Base-by-base conservation (phyloP, 2,113 vertebrate genomes). In the Rhadina sibilatrix region DNA sequence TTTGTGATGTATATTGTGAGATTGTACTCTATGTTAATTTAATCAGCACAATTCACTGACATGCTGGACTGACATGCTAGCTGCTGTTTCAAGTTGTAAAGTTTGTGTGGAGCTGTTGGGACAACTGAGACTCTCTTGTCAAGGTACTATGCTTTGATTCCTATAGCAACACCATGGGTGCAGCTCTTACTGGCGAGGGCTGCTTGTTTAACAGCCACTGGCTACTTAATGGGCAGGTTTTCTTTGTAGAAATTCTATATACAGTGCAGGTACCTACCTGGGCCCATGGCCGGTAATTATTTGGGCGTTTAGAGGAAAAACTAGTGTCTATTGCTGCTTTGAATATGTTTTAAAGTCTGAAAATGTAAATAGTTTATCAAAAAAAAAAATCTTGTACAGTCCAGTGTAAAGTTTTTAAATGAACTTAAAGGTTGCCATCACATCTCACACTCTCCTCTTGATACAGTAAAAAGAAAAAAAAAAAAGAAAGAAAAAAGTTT, bases 321-420 rank as follows among this genome's bases (percentile, higher is more conserved):
- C 98, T 99, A 99, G 99, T 99, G 99, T 99, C 98, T 99, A 99
- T 99, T 99, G 99, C 99, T 99, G 99, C 99, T 99, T 99, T 99
- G 98, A 98, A 99, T 98, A 98, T 98, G 98, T 99, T 99, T 98
- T 99, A 99, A 98, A 99, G 98, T 99, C 98, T 99, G 99, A 99
- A 99, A 99, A 99, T 99, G 99, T 99, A 99, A 99, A 99, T 99
- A 99, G 98, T 99, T 99, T 99, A 99, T 99, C 99, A 98, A 98
- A 59, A 79, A 81, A 81, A 99, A 76, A 99, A 99, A 99, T 98
- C 99, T 99, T 99, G 99, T 99, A 99, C 99, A 99, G 99, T 99
- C 98, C 99, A 99, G 99, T 99, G 99, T 99, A 99, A 99, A 99
- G 99, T 99, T 99, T 99, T 99, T 99, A 99, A 99, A 99, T 99